Base-by-base conservation (phyloP, 1,140 invertebrate genomes). In the Cyclina sinensis region DNA sequence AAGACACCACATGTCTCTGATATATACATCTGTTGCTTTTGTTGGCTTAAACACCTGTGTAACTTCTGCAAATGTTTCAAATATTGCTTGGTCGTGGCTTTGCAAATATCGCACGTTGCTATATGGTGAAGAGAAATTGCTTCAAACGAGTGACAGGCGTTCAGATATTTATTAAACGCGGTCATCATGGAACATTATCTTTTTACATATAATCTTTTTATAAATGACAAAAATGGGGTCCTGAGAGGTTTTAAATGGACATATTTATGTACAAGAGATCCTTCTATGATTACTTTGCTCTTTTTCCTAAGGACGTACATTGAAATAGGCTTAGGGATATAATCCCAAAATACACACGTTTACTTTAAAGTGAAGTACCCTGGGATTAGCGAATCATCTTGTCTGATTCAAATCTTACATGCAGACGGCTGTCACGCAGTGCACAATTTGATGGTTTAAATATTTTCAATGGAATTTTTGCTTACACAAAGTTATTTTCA, bases 301-400 rank as follows among this genome's bases (percentile, higher is more conserved):
- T 70, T 70, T 70, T 70, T 70, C 14, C 65, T 27, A 14, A 37
- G 32, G 65, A 70, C 65, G 32, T 30, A 62, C 24, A 62, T 62
- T n/a, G 18, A 62, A 62, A 62, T 62, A 21, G 32, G 65, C 35
- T 70, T 70, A 70, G 14, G 35, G 30, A 3, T 37, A 32, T 70
- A 70, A 70, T 70, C 65, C 65, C 0, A 21, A 2, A 4, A 32
- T 39, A 70, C 65, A 70, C 65, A 70, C 16, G 57, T 62, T 62
- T 27, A 62, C 57, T 62, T 62, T 62, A 62, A 62, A 70, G 65
- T 70, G 65, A 70, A 70, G 65, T 62, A 62, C 57, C 57, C 27
- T 3, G 57, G 57, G n/a, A 62, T 62, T 62, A 62, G n/a, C 7
- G 27, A 62, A 62, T 62, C 57, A 62, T 62, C 57, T 62, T 62